A percentile compares a stretch with the other conserved stretches of the same genome.
Evolutionary conservation across 2,113 vertebrate species (phyloP).

Genomic region (Benitochromis conjunctus): DNA sequence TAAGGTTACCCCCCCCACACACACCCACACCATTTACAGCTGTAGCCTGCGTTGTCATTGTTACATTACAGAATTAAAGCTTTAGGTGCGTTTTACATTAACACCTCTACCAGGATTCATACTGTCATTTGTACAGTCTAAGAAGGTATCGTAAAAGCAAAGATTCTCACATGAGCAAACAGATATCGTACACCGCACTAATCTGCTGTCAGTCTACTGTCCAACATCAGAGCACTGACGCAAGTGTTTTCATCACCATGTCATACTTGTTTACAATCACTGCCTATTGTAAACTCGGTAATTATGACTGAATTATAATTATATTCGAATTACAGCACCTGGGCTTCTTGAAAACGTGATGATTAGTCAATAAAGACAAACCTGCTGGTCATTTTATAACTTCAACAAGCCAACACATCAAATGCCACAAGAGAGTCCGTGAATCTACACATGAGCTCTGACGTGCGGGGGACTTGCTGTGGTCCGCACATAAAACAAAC

Average conservation of each 20-base stretch:
- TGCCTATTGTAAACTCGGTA: background rate
- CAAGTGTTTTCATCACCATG: slow-evolving; percentile 13
- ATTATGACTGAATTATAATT: background rate
- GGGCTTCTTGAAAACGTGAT: background rate
- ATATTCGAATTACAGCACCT: background rate
- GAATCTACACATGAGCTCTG: background rate
- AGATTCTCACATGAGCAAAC: background rate
- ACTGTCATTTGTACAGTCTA: background rate
- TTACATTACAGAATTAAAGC: background rate
- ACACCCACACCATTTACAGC: background rate
- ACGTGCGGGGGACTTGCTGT: background rate
- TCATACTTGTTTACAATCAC: slow-evolving; percentile 2
- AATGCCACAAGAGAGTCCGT: background rate
- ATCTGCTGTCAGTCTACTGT: background rate
- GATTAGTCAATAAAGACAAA: background rate
- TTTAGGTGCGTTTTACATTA: background rate
- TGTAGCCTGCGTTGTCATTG: background rate
- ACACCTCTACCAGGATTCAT: background rate
- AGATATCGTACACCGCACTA: background rate
- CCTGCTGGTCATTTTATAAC: background rate
- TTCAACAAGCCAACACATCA: background rate
- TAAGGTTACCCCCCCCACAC: background rate
- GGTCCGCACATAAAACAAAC: background rate
- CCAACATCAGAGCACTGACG: slow-evolving; percentile 7
- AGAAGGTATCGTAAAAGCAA: background rate